Base-by-base conservation (phyloP, 1,140 invertebrate genomes). In the Gonioctena quinquepunctata region DNA sequence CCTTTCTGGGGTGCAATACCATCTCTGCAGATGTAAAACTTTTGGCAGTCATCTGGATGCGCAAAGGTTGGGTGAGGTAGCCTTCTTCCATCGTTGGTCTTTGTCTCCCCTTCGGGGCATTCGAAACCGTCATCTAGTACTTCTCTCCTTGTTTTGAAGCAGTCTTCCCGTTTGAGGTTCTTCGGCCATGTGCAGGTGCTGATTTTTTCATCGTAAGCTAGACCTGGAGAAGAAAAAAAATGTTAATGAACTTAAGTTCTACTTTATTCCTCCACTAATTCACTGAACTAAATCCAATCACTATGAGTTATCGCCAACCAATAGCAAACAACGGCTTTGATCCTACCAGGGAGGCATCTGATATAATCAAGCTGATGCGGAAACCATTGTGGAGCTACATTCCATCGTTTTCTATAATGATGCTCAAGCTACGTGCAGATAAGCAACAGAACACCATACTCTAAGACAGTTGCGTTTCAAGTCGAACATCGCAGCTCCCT, bases 1-100 rank as follows among this genome's bases (percentile, higher is more conserved):
- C 91, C 91, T 71, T 91, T 88, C 79, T 94, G 90, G 0, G 93
- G 92, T 68, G 88, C 87, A 1, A 92, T 87, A 2, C 92, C 92
- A 74, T 93, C 93, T 49, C 92, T 85, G 82, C 93, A 94, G 69
- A 94, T 93, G 84, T 94, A 95, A 83, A 94, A 94, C 77, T 92
- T 93, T 73, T 91, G 89, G 79, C 93, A 95, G 80, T 95, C 93
- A 28, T 92, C 90, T 0, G 92, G 90, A 83, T 94, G 91, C 2
- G 92, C 88, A 84, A 92, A 94, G 0, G 92, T 93, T 0, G 93
- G 92, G 82, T 95, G 92, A 1, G 92, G 92, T 1, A 93, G 83
- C 7, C 88, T 86, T 62, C 91, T 86, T 13, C 91, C 91, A 66
- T 89, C 90, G 5, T 89, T 89, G 3, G 91, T 90, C 27, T 87